These are phyloP conservation scores for Macaca fascicularis DNA, from an alignment of 2,113 vertebrate genomes.

Conservation along the genomic window T2T-MFA8v1.1 NC_088389.1:115495001-115495500, in stretches of 20 bases:
- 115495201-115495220: constrained; percentile 54
- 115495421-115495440: constrained; percentile 44
- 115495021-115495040: constrained; percentile 60
- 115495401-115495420: constrained; percentile 25
- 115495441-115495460: background rate
- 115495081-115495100: constrained; percentile 73
- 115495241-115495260: constrained; percentile 27
- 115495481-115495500: background rate
- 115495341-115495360: background rate
- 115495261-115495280: constrained; percentile 48
- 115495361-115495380: background rate
- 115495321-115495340: background rate
- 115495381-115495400: background rate
- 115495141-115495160: constrained; percentile 77
- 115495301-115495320: background rate
- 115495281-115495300: background rate
- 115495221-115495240: constrained; percentile 8
- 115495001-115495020: constrained; percentile 70
- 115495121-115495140: constrained; percentile 74
- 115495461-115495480: background rate
- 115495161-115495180: constrained; percentile 65
- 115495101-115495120: constrained; percentile 74
- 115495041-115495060: constrained; percentile 70
- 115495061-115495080: constrained; percentile 61
- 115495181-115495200: constrained; percentile 81